Conservation (phyloP, 2,113 vertebrate species). For the Pelecanoides urinatrix region DNA sequence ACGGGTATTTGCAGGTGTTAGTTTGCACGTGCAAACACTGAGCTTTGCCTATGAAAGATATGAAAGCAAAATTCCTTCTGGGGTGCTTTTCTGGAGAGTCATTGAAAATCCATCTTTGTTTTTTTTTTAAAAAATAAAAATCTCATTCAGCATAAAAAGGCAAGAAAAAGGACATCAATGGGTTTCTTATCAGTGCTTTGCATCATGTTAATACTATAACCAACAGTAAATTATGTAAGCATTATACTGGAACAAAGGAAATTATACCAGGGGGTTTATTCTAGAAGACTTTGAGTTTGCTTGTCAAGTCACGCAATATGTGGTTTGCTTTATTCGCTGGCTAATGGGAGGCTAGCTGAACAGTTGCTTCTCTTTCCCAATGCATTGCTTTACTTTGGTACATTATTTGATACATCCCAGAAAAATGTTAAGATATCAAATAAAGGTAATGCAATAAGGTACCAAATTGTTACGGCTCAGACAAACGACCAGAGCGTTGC, state of each 20-base stretch:
- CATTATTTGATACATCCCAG: neutral
- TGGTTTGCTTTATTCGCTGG: neutral
- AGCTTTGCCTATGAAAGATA: neutral
- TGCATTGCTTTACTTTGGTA: neutral
- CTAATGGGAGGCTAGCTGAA: neutral
- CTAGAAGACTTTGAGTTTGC: neutral
- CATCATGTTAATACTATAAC: neutral
- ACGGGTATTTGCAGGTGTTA: neutral
- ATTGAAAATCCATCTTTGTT: neutral
- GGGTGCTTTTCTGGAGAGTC: neutral
- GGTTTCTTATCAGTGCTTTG: neutral
- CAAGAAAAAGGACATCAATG: neutral
- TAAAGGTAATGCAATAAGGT: neutral
- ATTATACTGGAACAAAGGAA: neutral
- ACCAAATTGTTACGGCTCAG: neutral
- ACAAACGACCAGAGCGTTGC: fast-evolving
- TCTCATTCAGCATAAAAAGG: neutral
- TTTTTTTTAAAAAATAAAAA: neutral
- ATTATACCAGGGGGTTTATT: neutral
- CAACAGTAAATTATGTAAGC: neutral
- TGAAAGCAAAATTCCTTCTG: neutral
- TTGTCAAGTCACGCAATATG: neutral
- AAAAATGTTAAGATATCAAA: neutral
- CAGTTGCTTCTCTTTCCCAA: neutral
- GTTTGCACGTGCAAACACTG: neutral